Conservation (phyloP, 2,888 invertebrate genomes). For the Lasioglossum villosulum region DNA sequence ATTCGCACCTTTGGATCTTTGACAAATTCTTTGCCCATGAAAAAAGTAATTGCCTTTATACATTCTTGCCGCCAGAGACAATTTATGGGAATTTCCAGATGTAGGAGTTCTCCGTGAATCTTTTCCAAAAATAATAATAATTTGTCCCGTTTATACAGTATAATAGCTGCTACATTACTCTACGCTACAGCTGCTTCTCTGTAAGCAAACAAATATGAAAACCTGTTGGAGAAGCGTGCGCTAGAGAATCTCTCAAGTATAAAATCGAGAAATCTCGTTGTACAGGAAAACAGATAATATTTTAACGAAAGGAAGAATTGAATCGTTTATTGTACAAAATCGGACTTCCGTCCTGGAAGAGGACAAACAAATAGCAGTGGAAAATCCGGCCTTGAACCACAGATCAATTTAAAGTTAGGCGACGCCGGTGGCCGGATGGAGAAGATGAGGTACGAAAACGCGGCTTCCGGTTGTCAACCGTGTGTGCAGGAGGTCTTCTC, state of each 20-base stretch:
- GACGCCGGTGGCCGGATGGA: not conserved
- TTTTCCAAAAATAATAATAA: too few relatives aligned
- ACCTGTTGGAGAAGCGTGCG: not conserved
- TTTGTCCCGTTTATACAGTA: too few relatives aligned
- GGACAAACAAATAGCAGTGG: not conserved
- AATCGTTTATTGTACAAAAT: not conserved
- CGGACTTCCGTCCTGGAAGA: not conserved
- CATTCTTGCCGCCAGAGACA: not conserved
- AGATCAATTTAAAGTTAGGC: constrained; percentile 36
- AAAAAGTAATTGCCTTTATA: not conserved
- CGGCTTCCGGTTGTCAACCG: constrained; percentile 37
- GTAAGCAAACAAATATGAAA: not conserved
- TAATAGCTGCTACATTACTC: not conserved
- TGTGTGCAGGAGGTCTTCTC: constrained; percentile 16
- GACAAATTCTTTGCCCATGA: not conserved
- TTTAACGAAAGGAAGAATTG: not conserved
- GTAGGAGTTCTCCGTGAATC: too few relatives aligned
- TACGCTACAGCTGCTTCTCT: not conserved
- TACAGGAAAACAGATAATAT: not conserved
- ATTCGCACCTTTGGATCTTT: not conserved
- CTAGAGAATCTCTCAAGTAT: not conserved
- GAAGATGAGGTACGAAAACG: not conserved
- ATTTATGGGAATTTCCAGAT: not conserved
- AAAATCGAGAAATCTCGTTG: not conserved
- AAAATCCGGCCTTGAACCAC: not conserved